Evolutionary conservation across 30 jellyfish, hydroid and myxozoan species (phyloP), one percentile per base, ranked within the genome.

Genomic region (Calvadosia cruxmelitensis): DNA sequence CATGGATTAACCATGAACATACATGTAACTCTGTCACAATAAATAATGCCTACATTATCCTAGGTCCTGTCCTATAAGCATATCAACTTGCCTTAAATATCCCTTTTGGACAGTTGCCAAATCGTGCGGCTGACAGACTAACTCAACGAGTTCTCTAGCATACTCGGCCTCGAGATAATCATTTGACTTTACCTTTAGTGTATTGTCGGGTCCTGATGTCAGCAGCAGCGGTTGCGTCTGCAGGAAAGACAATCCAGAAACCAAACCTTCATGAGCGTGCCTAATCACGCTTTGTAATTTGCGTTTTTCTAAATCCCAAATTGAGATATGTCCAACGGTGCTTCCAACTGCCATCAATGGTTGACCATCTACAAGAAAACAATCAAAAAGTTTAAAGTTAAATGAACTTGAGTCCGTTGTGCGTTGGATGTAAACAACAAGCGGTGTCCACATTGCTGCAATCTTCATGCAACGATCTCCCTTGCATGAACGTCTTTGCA

Each of bases 281-380:
- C 80, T 72, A 13, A 82, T 29, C 34, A 74, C 48, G 68, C 76
- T 53, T 13, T 3, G 10, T 10, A 70, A 61, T 27, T 62, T 89
- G 32, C 51, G 64, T 15, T 74, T 86, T 64, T 90, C 98, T 32
- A 90, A 64, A 62, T 90, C 93, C 98, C 98, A 90, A 10, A 90
- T 16, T 20, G 95, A 63, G 26, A 90, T 72, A 50, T 71, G 92
- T 0, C 98, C 98, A 50, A 67, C 72, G 12, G 95, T 61, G 27
- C 92, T 70, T 1, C 95, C 95, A 23, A 94, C 73, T 10, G 95
- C 98, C 98, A 90, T 90, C 64, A 80, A 52, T 48, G 97, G 91
- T n/a, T 33, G 71, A 26, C 93, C 93, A 68, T 88, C 97, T 78
- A 50, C 68, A 29, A 28, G 42, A 29, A 5, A 25, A 25, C 12